Evolutionary conservation across 2,797 vertebrate species (phyloP).

Genomic region (Hafferia zeledoni): DNA sequence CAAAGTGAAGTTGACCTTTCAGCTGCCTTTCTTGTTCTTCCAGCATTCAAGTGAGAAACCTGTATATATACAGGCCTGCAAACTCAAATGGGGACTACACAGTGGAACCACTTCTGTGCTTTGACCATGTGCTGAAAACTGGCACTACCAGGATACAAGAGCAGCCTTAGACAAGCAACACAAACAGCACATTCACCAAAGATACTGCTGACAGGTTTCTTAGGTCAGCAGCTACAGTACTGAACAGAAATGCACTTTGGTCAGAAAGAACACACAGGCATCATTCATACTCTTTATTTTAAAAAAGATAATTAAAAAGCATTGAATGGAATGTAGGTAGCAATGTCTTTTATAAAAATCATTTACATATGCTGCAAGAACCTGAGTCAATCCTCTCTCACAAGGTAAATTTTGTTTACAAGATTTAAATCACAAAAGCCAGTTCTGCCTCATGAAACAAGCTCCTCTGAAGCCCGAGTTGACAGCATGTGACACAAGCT

Average conservation of each 20-base stretch:
- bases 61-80: background rate
- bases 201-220: background rate
- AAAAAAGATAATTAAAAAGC: background rate
- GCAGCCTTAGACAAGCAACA: background rate
- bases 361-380: background rate
- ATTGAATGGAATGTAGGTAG: background rate
- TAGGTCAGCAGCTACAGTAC: background rate
- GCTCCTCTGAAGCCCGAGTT: background rate
- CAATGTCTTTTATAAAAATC: background rate
- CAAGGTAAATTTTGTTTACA: background rate
- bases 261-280: background rate
- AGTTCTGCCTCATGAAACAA: background rate
- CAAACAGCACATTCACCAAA: background rate
- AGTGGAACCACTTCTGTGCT: background rate
- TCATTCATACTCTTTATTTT: conserved; percentile 10
- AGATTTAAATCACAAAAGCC: background rate
- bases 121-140: background rate
- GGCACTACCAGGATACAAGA: background rate
- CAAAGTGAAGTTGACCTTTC: background rate
- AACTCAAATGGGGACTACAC: background rate
- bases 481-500: background rate
- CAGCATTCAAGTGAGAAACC: background rate
- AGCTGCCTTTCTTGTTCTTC: background rate
- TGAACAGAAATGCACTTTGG: background rate
- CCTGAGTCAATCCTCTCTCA: background rate